Evolutionary conservation across 2,113 vertebrate species (phyloP).

Genomic region (Sander vitreus): DNA sequence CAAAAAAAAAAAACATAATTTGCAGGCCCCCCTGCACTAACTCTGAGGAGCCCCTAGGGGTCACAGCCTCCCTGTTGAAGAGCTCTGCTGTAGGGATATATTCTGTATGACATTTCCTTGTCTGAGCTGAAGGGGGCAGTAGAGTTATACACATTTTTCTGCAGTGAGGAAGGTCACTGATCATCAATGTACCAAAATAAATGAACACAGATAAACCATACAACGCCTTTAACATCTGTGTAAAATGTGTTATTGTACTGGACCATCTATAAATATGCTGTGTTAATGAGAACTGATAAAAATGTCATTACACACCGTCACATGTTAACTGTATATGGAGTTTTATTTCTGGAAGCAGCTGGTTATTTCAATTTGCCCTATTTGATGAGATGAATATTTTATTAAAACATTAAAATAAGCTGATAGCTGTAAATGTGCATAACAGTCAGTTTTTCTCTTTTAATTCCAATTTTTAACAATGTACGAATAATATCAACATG

Average conservation of each 20-base stretch:
- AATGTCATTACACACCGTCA: neutral
- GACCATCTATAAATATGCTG: neutral
- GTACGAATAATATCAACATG: no score
- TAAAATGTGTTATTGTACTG: neutral
- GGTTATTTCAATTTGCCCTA: neutral
- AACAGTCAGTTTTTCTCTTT: no score
- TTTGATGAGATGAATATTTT: neutral
- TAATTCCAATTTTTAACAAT: no score
- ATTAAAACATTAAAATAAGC: neutral
- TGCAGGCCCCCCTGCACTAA: no score
- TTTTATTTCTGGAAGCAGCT: neutral
- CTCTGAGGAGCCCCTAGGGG: no score
- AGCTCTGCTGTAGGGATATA: neutral
- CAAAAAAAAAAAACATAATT: no score
- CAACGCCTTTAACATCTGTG: neutral
- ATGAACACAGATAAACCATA: neutral
- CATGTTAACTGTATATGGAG: neutral
- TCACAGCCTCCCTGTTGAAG: no score
- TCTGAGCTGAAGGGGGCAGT: conserved; percentile 46
- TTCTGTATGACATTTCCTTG: neutral
- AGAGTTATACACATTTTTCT: neutral
- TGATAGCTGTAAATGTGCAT: neutral
- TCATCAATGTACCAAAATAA: neutral
- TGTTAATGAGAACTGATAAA: neutral
- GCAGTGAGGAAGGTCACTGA: neutral